Evolutionary conservation across 2,888 invertebrate species (phyloP), one percentile per base, ranked within the genome.

Genomic region (Drosophila anceps): DNA sequence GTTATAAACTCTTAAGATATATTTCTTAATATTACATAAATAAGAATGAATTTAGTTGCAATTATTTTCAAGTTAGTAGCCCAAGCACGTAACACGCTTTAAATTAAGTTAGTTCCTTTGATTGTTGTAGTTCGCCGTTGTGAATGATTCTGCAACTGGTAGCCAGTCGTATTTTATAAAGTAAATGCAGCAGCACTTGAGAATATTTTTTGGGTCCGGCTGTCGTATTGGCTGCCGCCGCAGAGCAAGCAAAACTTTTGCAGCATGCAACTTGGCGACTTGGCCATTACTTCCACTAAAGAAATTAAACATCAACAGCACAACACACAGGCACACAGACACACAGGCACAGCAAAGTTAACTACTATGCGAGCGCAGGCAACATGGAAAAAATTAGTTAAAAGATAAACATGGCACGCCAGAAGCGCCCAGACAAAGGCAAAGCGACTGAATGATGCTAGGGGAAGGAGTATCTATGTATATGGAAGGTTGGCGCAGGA

Each of bases 341-440:
- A 73, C 29, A 46, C 65, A 69, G 73, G 57, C 70, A 73, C 65
- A 81, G 71, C 66, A 78, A 88, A 84, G 82, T 79, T 88, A 87
- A 81, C 79, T 84, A 76, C 76, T 37, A 48, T 61, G 76, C 73
- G 65, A 76, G 79, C 60, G 60, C 63, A 70, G 72, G 80, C 79
- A 84, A 79, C 86, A 88, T 83, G 81, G 73, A 86, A 85, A 86
- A 90, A 90, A 86, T 82, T 90, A 90, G 90, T 85, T 82, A 88
- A 86, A 86, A 88, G 88, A 90, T 88, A 90, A 86, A 88, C 88
- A 88, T 82, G 86, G 83, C 82, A 88, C 81, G 83, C 83, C 81
- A 84, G 76, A 74, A 83, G 81, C 69, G 83, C 76, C 67, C 86
- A 84, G 86, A 84, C 79, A 86, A 71, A 87, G 70, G 59, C 74